Evolutionary conservation across 2,888 invertebrate genomes (phyloP).

Genomic region (Pachymerium ferrugineum): DNA sequence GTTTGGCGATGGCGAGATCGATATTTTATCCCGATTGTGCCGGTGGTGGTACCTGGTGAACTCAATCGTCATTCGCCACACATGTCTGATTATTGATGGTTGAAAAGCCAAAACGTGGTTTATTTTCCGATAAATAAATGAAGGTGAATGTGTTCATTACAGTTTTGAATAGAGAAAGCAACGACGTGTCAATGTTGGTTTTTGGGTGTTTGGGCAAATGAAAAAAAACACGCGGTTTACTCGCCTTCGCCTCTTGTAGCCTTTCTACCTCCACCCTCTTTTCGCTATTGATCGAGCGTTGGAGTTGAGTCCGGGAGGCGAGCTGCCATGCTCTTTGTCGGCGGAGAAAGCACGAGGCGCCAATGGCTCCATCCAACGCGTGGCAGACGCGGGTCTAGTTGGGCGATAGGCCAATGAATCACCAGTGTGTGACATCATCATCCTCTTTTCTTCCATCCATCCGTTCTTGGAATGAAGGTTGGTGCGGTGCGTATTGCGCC

Average conservation of each 20-base stretch:
- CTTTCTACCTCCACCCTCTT: constrained; percentile 7
- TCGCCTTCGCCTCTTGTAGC: not conserved
- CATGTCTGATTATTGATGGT: not conserved
- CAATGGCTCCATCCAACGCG: constrained; percentile 1
- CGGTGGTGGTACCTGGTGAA: not conserved
- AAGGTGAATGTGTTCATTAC: too few relatives aligned
- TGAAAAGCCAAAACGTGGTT: not conserved
- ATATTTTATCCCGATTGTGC: constrained; percentile 23
- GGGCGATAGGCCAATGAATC: constrained; percentile 41
- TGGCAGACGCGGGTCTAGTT: not conserved
- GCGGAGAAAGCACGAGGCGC: not conserved
- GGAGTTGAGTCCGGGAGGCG: constrained; percentile 9
- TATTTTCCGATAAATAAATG: too few relatives aligned
- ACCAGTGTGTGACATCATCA: constrained; percentile 41
- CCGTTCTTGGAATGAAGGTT: constrained; percentile 27
- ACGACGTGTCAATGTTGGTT: constrained; percentile 19
- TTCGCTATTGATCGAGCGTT: constrained; percentile 1
- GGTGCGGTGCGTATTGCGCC: constrained; percentile 15
- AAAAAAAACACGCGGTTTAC: constrained; percentile 1
- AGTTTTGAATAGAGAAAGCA: not conserved
- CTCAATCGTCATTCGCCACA: not conserved
- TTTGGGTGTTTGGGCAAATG: not conserved
- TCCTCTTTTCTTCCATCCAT: constrained; percentile 36
- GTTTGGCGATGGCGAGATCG: not conserved
- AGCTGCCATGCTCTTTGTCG: not conserved